Percentiles rank a stretch among this genome's conserved stretches.
phyloP scores from a whole-genome alignment of 1,140 invertebrate species.

The Cyclargus thomasi region DNA sequence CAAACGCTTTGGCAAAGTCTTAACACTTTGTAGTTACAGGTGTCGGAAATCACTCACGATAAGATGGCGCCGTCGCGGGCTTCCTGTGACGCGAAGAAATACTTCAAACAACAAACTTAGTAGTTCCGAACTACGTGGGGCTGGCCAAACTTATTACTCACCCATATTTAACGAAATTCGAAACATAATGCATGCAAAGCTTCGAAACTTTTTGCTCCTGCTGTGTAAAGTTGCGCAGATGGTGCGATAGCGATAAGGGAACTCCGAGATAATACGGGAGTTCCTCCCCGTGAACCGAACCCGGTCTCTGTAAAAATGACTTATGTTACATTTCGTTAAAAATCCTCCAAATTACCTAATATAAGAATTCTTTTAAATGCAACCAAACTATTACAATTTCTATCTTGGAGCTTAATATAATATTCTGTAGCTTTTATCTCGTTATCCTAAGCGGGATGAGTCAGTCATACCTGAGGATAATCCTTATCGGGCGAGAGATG shows the following conservation, averaged over 20 bases:
- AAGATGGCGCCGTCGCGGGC: not conserved
- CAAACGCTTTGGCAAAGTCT: not conserved
- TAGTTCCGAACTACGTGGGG: not conserved
- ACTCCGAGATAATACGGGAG: constrained; percentile 94
- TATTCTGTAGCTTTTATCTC: not conserved
- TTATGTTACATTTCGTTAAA: not conserved
- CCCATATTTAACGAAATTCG: constrained; percentile 89
- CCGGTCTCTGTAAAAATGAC: constrained; percentile 75
- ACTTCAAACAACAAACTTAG: constrained; percentile 7
- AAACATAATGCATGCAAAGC: constrained; percentile 86
- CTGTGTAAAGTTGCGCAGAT: constrained; percentile 82
- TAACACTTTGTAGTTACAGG: not conserved
- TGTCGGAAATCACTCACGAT: constrained; percentile 2
- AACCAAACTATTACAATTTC: too few species aligned
- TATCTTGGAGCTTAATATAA: too few species aligned
- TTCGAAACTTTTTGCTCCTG: constrained; percentile 84
- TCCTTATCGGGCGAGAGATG: constrained; percentile 85
- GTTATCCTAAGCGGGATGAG: not conserved
- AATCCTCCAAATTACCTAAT: too few species aligned
- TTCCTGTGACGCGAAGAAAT: not conserved
- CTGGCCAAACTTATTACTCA: constrained; percentile 56
- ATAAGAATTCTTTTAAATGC: too few species aligned
- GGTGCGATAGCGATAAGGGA: constrained; percentile 80
- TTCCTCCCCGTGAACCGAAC: constrained; percentile 94
- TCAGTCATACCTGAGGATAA: constrained; percentile 81